Percentiles rank a stretch among this genome's conserved stretches.
Conservation (phyloP, 1,140 invertebrate genomes). For the Megathymus violae region DNA sequence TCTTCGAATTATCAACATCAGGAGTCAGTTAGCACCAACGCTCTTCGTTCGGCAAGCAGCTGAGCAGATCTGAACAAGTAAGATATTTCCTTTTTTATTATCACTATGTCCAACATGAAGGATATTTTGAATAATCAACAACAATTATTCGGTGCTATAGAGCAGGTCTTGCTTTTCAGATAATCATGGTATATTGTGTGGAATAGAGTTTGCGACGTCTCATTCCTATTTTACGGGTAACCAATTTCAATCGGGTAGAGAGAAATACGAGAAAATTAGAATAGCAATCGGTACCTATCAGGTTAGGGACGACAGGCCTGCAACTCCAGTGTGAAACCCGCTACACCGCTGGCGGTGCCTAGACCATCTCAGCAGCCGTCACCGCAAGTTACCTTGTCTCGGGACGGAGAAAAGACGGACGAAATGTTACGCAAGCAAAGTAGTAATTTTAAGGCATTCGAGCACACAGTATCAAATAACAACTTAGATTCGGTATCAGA, state of each 20-base stretch:
- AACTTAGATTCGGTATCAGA: constrained; percentile 25
- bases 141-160: constrained; percentile 24
- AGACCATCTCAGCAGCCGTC: neutral
- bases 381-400: neutral
- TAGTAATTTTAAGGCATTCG: constrained; percentile 38
- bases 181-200: constrained; percentile 14
- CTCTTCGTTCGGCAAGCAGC: neutral
- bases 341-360: neutral
- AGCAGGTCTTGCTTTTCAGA: too few relatives aligned
- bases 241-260: neutral
- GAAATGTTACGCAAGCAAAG: constrained; percentile 25
- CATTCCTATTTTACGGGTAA: neutral
- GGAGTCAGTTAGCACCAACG: neutral
- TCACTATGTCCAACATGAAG: constrained; percentile 30
- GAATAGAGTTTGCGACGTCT: constrained; percentile 5
- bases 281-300: neutral
- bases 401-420: constrained; percentile 1
- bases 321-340: constrained; percentile 3
- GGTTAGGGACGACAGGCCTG: neutral
- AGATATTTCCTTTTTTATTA: constrained; percentile 29
- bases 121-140: constrained; percentile 37
- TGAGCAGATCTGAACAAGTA: constrained; percentile 13
- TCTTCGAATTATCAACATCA: neutral
- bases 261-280: neutral
- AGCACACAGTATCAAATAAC: constrained; percentile 28